phyloP scores from a whole-genome alignment of 2,797 vertebrate genomes.

The Xenentodon cancila region DNA sequence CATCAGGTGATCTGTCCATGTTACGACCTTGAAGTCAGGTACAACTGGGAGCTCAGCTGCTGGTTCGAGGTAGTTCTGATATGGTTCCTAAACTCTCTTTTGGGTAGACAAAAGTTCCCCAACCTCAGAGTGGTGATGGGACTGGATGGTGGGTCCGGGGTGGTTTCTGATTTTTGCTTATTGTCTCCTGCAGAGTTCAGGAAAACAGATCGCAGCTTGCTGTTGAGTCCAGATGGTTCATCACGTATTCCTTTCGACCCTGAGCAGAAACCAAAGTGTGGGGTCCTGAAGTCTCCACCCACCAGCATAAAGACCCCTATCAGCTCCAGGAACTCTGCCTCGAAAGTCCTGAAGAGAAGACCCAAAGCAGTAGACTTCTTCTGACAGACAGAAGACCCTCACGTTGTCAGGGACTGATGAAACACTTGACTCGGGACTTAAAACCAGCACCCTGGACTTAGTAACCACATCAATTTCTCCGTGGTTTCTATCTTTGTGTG shows the following conservation, averaged over 20 bases:
- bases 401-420: background rate
- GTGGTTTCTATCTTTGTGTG: background rate
- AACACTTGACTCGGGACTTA: no score
- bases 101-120: background rate
- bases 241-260: conserved; percentile 94
- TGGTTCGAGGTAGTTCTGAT: no score
- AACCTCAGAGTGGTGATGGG: background rate
- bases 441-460: background rate
- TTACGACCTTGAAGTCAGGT: no score
- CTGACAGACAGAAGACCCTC: conserved; percentile 60
- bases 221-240: conserved; percentile 89
- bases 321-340: conserved; percentile 8
- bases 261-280: conserved; percentile 86
- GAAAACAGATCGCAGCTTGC: conserved; percentile 90
- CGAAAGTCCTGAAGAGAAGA: conserved; percentile 56
- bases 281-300: conserved; percentile 88
- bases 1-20: no score
- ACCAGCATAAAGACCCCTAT: conserved; percentile 34
- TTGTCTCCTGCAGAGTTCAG: conserved; percentile 86
- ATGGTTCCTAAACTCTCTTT: no score
- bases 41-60: no score
- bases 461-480: background rate
- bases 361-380: conserved; percentile 85
- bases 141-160: background rate
- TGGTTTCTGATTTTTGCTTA: background rate